phyloP scores from a whole-genome alignment of 1,140 invertebrate species.

The Caerostris extrusa region DNA sequence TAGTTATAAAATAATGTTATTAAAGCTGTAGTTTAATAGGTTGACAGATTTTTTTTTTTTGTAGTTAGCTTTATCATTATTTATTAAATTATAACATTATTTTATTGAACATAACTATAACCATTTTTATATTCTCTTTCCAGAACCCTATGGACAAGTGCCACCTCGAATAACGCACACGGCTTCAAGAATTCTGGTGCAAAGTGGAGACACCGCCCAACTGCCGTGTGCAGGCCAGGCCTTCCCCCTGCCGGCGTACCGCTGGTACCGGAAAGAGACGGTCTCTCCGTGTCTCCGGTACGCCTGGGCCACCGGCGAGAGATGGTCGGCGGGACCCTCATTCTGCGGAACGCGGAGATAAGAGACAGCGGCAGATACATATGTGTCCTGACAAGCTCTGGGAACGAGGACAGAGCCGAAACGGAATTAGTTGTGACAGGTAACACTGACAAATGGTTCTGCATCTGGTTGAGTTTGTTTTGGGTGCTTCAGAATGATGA shows the following conservation, averaged over 20 bases:
- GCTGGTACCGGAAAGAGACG: conserved; percentile 82
- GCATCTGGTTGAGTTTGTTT: background rate
- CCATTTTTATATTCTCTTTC: background rate
- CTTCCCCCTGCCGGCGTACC: conserved; percentile 86
- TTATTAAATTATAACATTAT: background rate
- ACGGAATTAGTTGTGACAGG: conserved; percentile 94
- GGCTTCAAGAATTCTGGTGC: conserved; percentile 78
- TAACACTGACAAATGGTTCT: conserved; percentile 80
- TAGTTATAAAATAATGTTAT: too few species aligned
- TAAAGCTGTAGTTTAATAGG: too few species aligned
- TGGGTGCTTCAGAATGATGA: background rate
- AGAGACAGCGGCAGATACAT: conserved; percentile 94
- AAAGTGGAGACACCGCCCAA: conserved; percentile 81
- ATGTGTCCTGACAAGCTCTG: conserved; percentile 96
- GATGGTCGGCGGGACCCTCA: conserved; percentile 78
- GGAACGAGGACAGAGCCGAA: conserved; percentile 94
- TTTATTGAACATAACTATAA: background rate
- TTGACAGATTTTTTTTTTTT: background rate
- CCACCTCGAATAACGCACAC: conserved; percentile 79
- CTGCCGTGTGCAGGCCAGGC: conserved; percentile 92
- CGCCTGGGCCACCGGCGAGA: conserved; percentile 52
- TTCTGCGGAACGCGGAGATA: conserved; percentile 84
- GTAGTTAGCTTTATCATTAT: background rate
- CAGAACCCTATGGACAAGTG: conserved; percentile 78
- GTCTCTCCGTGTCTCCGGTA: background rate